These are phyloP conservation scores for Pseudomyrmex gracilis DNA, from an alignment of 1,140 invertebrate species.

Conservation along the genomic window DNA sequence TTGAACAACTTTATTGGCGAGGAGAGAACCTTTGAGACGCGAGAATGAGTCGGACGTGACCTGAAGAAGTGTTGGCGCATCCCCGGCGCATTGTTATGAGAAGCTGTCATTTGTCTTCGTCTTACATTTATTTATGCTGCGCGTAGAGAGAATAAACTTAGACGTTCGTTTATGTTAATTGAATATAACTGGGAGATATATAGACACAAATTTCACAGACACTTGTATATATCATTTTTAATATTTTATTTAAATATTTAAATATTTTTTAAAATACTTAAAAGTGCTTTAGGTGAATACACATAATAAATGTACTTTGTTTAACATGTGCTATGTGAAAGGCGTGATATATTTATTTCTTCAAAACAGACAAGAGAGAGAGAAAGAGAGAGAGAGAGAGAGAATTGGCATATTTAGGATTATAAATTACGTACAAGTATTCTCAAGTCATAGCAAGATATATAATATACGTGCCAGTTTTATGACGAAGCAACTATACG, in stretches of 20 bases:
- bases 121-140: not conserved
- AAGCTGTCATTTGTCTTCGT: constrained; percentile 9
- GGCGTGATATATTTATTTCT: not conserved
- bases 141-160: not conserved
- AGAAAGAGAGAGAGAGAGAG: not conserved
- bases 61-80: constrained; percentile 1
- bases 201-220: not conserved
- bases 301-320: constrained; percentile 7
- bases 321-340: constrained; percentile 7
- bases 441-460: not conserved
- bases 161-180: not conserved
- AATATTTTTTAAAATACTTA: not conserved
- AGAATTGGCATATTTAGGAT: not conserved
- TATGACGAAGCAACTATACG: constrained; percentile 6
- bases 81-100: constrained; percentile 37
- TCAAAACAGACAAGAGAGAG: not conserved
- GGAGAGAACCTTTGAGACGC: not conserved
- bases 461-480: not conserved
- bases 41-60: not conserved
- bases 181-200: not conserved
- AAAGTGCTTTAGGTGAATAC: constrained; percentile 22
- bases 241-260: constrained; percentile 30
- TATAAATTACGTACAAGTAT: constrained; percentile 4
- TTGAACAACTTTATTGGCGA: constrained; percentile 41
- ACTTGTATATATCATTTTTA: constrained; percentile 3